These are phyloP conservation scores for Andrena chrysosceles DNA, from an alignment of 2,888 invertebrate genomes.

Conservation along the genomic window DNA sequence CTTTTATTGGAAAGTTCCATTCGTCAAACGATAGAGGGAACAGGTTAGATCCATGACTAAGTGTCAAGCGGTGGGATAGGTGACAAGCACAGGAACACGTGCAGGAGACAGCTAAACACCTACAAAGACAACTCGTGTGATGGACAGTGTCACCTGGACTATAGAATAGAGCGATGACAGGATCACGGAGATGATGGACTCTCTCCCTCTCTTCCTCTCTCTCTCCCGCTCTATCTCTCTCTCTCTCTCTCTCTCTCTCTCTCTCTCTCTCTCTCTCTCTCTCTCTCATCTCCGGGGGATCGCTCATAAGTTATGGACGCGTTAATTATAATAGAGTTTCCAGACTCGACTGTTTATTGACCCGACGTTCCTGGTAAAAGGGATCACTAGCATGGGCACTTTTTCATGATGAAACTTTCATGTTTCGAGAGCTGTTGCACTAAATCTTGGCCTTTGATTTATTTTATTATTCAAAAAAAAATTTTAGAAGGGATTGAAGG, in stretches of 20 bases:
- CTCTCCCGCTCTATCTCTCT: background rate
- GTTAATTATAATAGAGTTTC: conserved; percentile 78
- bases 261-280: conserved; percentile 9
- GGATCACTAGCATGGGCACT: background rate
- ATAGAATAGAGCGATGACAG: conserved; percentile 12
- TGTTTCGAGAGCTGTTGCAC: no score
- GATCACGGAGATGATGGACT: conserved; percentile 42
- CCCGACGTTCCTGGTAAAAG: conserved; percentile 55
- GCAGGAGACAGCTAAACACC: conserved; percentile 37
- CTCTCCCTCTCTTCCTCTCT: conserved; percentile 15
- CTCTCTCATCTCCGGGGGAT: conserved; percentile 33
- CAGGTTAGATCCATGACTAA: background rate
- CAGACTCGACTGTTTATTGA: conserved; percentile 71
- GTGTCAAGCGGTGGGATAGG: conserved; percentile 7
- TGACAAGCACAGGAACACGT: conserved; percentile 41
- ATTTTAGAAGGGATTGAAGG: no score
- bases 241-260: background rate
- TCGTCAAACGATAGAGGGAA: background rate
- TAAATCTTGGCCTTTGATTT: no score
- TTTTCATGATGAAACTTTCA: no score
- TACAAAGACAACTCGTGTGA: conserved; percentile 39
- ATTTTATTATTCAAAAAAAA: no score
- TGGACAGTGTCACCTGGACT: conserved; percentile 38
- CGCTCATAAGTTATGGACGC: conserved; percentile 77
- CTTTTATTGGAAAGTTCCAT: background rate